Percentiles rank a stretch among this genome's conserved stretches.
phyloP scores from a whole-genome alignment of 2,888 invertebrate genomes.

The Drosophila aldrichi region DNA sequence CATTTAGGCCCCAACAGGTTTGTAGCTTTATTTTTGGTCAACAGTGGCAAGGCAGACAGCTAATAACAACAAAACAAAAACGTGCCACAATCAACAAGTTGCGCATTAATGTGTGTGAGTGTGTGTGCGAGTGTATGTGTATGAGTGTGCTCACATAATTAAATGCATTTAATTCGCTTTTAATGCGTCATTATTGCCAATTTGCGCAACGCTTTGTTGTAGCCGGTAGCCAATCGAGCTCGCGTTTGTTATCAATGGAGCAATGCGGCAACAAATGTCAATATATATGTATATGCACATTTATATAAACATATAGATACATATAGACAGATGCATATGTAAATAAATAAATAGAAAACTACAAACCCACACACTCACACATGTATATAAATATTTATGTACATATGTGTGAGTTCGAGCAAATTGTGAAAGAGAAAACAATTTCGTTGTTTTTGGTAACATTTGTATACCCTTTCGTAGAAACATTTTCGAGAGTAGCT shows the following conservation, averaged over 20 bases:
- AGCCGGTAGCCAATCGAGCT: constrained; percentile 17
- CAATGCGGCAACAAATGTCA: constrained; percentile 23
- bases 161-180: constrained; percentile 61
- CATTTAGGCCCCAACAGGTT: constrained; percentile 56
- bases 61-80: constrained; percentile 39
- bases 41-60: constrained; percentile 50
- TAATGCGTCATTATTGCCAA: constrained; percentile 72
- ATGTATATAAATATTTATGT: not conserved
- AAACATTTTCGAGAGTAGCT: too few species aligned
- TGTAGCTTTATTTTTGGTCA: constrained; percentile 58
- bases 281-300: not conserved
- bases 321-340: not conserved
- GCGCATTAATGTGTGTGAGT: constrained; percentile 20
- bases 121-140: not conserved
- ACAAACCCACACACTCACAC: not conserved
- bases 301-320: not conserved
- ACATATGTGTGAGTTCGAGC: not conserved
- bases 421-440: constrained; percentile 10
- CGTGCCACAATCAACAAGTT: constrained; percentile 65
- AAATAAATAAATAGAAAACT: constrained; percentile 9
- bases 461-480: constrained; percentile 20
- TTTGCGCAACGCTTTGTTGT: constrained; percentile 40
- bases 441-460: not conserved
- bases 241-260: constrained; percentile 43
- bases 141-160: constrained; percentile 6